These are phyloP conservation scores for Cylindroiulus punctatus DNA, from an alignment of 2,888 invertebrate species.

Conservation along the genomic window DNA sequence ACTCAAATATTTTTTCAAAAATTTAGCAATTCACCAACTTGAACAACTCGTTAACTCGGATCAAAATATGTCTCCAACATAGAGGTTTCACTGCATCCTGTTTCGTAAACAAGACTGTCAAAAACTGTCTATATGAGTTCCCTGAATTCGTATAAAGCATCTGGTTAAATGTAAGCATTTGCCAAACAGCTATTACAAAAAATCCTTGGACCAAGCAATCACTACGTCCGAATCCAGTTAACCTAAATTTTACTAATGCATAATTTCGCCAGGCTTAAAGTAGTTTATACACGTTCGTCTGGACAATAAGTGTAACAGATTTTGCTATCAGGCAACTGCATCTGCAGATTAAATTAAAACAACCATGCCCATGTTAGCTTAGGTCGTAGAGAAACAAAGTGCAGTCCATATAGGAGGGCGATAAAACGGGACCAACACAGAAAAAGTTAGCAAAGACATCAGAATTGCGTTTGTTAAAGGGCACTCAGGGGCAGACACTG, in stretches of 20 bases:
- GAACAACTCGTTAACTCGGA: too few species aligned
- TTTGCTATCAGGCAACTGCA: conserved; percentile 30
- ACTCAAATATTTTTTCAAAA: too few species aligned
- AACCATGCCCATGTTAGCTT: not conserved
- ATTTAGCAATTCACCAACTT: too few species aligned
- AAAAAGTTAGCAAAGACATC: conserved; percentile 29
- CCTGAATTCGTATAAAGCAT: not conserved
- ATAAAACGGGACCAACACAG: not conserved
- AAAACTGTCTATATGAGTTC: too few species aligned
- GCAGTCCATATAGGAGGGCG: not conserved
- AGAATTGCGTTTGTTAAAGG: not conserved
- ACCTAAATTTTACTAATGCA: not conserved
- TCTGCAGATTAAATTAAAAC: conserved; percentile 35
- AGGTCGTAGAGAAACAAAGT: conserved; percentile 16
- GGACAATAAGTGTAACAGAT: conserved; percentile 9
- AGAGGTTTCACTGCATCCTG: too few species aligned
- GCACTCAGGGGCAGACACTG: conserved; percentile 42
- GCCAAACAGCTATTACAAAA: not conserved
- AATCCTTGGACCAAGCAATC: not conserved
- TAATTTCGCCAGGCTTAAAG: conserved; percentile 15
- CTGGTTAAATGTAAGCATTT: not conserved
- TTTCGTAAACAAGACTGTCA: too few species aligned
- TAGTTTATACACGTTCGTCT: not conserved
- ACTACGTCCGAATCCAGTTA: not conserved
- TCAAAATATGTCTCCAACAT: too few species aligned